Evolutionary conservation across 2,797 vertebrate genomes (phyloP).

Genomic region (Ceyx erithaca): DNA sequence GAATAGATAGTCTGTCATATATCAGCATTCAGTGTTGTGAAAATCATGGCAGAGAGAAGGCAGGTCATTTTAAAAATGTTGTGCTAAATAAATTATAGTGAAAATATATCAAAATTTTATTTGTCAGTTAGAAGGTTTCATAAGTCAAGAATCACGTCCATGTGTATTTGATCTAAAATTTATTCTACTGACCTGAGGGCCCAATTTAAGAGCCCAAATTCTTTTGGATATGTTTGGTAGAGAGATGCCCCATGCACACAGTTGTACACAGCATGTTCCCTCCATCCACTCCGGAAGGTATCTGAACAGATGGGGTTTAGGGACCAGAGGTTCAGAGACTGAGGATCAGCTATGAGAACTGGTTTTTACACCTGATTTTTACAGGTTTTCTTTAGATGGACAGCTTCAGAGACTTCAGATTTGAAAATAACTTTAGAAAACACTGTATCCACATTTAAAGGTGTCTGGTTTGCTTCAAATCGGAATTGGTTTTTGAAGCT

Average conservation of each 20-base stretch:
- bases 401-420: neutral
- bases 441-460: neutral
- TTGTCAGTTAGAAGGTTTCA: neutral
- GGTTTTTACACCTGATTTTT: neutral
- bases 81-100: neutral
- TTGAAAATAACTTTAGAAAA: neutral
- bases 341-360: neutral
- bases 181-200: neutral
- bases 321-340: neutral
- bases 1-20: neutral
- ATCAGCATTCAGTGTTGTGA: neutral
- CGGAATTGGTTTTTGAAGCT: neutral
- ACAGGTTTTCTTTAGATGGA: neutral
- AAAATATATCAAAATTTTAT: neutral
- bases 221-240: neutral
- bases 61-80: neutral
- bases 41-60: neutral
- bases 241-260: no score
- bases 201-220: neutral
- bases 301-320: neutral
- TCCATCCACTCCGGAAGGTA: neutral
- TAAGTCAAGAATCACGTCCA: neutral
- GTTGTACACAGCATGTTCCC: neutral
- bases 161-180: neutral
- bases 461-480: neutral